A percentile compares a stretch with the other conserved stretches of the same genome.
Conservation (phyloP, 2,113 vertebrate species). For the Diadophis punctatus region DNA sequence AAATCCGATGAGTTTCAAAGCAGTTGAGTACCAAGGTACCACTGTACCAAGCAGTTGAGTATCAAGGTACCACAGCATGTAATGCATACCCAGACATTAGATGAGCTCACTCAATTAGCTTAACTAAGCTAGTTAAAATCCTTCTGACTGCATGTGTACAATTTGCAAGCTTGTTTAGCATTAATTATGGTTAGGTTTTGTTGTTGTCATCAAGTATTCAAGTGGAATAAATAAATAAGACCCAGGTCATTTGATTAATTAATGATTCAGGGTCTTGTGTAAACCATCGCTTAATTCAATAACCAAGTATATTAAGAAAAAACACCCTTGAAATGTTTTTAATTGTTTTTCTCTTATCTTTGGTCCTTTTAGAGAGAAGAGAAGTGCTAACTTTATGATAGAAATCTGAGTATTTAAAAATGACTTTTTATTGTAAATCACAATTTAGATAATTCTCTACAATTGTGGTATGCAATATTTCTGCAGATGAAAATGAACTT, state of each 20-base stretch:
- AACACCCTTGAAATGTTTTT: not conserved
- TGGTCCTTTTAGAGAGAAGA: not conserved
- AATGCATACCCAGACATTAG: not conserved
- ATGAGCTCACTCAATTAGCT: not conserved
- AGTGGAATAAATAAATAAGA: not conserved
- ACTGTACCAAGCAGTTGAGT: no score
- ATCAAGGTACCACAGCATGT: not conserved
- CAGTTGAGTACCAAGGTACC: no score
- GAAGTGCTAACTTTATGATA: not conserved
- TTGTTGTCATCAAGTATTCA: not conserved
- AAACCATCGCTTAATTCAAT: not conserved
- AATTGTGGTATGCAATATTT: not conserved
- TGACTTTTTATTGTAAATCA: not conserved
- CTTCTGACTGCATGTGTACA: not conserved
- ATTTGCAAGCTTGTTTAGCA: not conserved
- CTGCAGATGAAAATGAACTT: not conserved
- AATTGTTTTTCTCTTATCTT: not conserved
- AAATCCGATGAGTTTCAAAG: no score
- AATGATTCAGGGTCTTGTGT: not conserved
- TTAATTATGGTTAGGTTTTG: not conserved
- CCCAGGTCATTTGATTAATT: not conserved
- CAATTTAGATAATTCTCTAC: not conserved
- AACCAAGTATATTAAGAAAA: not conserved
- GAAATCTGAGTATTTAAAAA: not conserved
- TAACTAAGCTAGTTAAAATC: not conserved